Base-by-base conservation (phyloP, 2,888 invertebrate genomes). In the Drosophila fulvimacula region DNA sequence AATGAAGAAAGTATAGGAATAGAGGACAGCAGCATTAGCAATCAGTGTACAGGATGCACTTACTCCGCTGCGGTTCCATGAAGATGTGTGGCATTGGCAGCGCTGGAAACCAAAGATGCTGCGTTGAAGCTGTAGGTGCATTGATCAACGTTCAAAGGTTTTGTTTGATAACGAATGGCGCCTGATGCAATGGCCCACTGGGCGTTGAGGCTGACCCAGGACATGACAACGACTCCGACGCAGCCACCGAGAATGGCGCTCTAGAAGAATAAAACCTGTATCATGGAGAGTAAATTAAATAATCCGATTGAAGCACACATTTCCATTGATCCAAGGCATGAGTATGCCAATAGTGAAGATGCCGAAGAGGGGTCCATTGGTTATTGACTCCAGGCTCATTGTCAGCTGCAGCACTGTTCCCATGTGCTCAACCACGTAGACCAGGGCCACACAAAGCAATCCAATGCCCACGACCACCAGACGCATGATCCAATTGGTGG, bases 371-470 rank as follows among this genome's bases (percentile, higher is more conserved):
- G 96, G 95, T 0, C 95, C 96, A 93, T 95, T 95, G 0, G 95
- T 95, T 85, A 96, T 95, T 0, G 95, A 95, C 86, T 95, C 95
- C 51, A 95, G 91, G 0, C 95, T 95, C 94, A 95, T 94, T 0
- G 95, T 95, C 64, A 95, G 91, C 90, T 95, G 94, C 7, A 95
- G 88, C 10, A 96, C 95, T 0, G 96, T 95, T 30, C 96, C 96
- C 92, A 97, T 94, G 89, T 95, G 95, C 82, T 96, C 95, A 1
- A 96, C 96, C n/a, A 95, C 92, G 78, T 95, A 95, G 3, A 96
- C 96, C 32, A 96, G 91, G 9, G 90, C 94, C 74, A 95, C 94
- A 93, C 95, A 95, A 10, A 96, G 89, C 5, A 93, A 91, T 36
- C 97, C 97, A 73, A 96, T 93, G 0, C 94, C 83, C 5, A 96